phyloP scores from a whole-genome alignment of 2,113 vertebrate species.

The Stomatorhinus ivindoensis region DNA sequence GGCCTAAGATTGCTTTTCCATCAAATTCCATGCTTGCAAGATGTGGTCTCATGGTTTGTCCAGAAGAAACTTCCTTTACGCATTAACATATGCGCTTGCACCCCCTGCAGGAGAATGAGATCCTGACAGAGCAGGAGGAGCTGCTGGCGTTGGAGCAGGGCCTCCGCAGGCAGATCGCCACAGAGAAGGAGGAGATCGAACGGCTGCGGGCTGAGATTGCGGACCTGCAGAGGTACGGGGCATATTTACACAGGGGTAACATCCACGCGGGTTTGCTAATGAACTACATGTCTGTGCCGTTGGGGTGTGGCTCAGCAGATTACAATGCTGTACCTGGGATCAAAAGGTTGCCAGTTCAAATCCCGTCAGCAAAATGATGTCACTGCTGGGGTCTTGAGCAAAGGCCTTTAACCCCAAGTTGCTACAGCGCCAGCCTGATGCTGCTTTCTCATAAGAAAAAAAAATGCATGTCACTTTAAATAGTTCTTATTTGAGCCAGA shows the following conservation, averaged over 20 bases:
- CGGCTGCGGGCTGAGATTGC: constrained; percentile 88
- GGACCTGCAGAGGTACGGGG: constrained; percentile 86
- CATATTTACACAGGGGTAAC: background rate
- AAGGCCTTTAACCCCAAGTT: background rate
- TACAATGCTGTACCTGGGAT: background rate
- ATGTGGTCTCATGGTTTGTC: background rate
- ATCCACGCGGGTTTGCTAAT: background rate
- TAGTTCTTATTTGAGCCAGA: no score
- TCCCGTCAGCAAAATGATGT: background rate
- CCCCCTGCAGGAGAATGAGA: constrained; percentile 82
- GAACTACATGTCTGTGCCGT: background rate
- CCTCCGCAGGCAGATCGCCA: constrained; percentile 84
- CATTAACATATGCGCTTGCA: background rate
- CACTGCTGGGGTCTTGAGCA: background rate
- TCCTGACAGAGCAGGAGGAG: constrained; percentile 94
- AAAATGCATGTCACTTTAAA: no score
- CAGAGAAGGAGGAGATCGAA: constrained; percentile 95
- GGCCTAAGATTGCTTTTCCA: background rate
- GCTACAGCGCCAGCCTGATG: no score
- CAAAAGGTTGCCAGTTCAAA: background rate
- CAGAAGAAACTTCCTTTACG: background rate
- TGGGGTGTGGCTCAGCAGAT: background rate
- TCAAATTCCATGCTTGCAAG: background rate
- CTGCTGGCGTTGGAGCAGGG: constrained; percentile 92
- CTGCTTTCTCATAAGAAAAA: no score